Evolutionary conservation across 2,797 vertebrate species (phyloP).

Genomic region (Amniataba percoides): DNA sequence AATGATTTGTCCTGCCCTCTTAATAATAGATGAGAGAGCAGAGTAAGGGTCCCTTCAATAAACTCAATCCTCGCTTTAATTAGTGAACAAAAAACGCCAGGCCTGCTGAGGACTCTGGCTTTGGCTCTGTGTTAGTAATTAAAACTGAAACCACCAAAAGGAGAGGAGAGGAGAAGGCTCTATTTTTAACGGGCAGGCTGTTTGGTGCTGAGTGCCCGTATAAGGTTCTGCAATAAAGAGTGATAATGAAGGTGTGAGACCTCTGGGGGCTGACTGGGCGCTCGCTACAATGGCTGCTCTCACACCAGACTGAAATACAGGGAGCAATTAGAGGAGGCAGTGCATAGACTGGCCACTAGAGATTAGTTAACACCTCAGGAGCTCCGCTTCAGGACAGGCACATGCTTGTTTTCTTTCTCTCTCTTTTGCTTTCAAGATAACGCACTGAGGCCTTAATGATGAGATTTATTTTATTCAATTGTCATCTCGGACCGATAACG

Average conservation of each 20-base stretch:
- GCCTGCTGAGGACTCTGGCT: conserved; percentile 91
- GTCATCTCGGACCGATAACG: conserved; percentile 61
- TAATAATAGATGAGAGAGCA: conserved; percentile 97
- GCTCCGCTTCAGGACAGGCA: conserved; percentile 88
- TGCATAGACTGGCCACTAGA: conserved; percentile 90
- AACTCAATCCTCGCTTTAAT: conserved; percentile 96
- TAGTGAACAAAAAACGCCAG: conserved; percentile 89
- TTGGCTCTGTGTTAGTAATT: conserved; percentile 94
- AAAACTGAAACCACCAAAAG: conserved; percentile 97
- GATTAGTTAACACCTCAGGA: conserved; percentile 93
- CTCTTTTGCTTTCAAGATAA: conserved; percentile 83
- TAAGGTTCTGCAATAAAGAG: conserved; percentile 97
- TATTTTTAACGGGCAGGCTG: conserved; percentile 96
- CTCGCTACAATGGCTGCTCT: conserved; percentile 93
- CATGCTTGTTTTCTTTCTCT: conserved; percentile 84
- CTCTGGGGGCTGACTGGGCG: conserved; percentile 91
- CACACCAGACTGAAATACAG: conserved; percentile 93
- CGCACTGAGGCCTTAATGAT: conserved; percentile 77
- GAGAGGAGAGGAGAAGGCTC: conserved; percentile 89
- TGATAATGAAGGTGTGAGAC: conserved; percentile 99
- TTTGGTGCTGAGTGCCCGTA: conserved; percentile 91
- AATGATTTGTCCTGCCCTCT: conserved; percentile 98
- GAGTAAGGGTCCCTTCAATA: conserved; percentile 94
- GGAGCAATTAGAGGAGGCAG: conserved; percentile 94
- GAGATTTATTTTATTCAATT: conserved; percentile 83